Conservation (phyloP, 1,140 invertebrate genomes). For the Trichonephila clavipes region DNA sequence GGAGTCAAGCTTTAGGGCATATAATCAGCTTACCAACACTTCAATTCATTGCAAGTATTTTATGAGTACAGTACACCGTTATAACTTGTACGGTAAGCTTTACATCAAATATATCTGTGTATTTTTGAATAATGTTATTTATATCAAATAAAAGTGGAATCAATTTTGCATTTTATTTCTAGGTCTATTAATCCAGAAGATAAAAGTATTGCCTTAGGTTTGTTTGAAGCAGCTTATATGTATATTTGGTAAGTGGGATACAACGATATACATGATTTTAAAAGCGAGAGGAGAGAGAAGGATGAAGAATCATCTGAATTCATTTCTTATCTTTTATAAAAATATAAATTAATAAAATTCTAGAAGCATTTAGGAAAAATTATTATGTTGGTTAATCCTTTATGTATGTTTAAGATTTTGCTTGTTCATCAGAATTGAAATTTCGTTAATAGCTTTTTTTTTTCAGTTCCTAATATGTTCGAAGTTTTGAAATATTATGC, state of each 20-base stretch:
- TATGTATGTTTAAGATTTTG: no score
- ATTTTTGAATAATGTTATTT: background rate
- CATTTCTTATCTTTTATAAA: no score
- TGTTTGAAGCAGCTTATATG: slow-evolving; percentile 57
- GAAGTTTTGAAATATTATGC: no score
- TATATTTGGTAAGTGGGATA: slow-evolving; percentile 58
- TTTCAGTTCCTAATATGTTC: no score
- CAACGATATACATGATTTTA: background rate
- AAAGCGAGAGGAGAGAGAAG: no score
- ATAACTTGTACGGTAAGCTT: background rate
- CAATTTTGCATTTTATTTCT: background rate
- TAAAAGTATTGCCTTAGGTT: slow-evolving; percentile 72
- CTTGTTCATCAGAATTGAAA: no score
- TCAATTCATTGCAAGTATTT: background rate
- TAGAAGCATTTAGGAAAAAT: no score
- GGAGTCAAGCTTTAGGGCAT: slow-evolving; percentile 35
- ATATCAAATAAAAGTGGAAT: background rate
- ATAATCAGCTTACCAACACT: background rate
- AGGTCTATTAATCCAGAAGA: slow-evolving; percentile 61
- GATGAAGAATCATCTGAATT: no score
- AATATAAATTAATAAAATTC: no score
- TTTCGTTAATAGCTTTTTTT: no score
- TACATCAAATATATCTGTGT: background rate
- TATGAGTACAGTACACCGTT: background rate
- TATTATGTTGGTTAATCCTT: no score